phyloP scores from a whole-genome alignment of 2,888 invertebrate genomes.

The Nymphalis c-album region DNA sequence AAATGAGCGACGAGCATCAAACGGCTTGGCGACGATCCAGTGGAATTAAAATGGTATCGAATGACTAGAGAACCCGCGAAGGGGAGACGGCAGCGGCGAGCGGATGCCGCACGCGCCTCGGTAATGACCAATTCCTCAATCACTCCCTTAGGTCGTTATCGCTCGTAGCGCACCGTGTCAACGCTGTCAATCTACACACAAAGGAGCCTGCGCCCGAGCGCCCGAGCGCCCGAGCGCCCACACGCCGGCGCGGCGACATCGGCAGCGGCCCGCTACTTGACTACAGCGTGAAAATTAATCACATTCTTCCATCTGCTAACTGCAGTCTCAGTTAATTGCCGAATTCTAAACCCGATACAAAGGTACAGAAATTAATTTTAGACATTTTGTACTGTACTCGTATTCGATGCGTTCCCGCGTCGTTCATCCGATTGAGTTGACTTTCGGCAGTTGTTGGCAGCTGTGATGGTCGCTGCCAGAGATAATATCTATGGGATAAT shows the following conservation, averaged over 20 bases:
- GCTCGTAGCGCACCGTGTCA: not conserved
- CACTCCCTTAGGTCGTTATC: conserved; percentile 16
- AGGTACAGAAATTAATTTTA: too few relatives aligned
- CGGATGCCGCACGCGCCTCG: conserved; percentile 1
- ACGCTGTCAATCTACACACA: conserved; percentile 11
- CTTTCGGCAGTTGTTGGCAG: too few relatives aligned
- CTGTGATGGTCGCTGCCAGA: too few relatives aligned
- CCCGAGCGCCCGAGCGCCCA: too few relatives aligned
- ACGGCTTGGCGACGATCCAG: conserved; percentile 13
- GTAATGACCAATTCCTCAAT: conserved; percentile 18
- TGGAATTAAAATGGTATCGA: not conserved
- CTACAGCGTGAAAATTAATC: conserved; percentile 2
- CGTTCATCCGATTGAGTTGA: too few relatives aligned
- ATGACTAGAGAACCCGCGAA: not conserved
- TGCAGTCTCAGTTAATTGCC: conserved; percentile 1
- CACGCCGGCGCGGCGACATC: not conserved
- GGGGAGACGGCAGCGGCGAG: not conserved
- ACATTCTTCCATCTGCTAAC: not conserved
- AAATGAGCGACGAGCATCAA: not conserved
- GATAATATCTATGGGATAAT: too few relatives aligned
- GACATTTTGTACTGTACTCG: too few relatives aligned
- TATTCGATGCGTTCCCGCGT: too few relatives aligned
- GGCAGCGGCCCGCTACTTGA: not conserved
- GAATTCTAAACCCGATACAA: not conserved
- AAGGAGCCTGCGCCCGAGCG: conserved; percentile 4